A percentile compares a stretch with the other conserved stretches of the same genome.
phyloP scores from a whole-genome alignment of 2,888 invertebrate genomes.

The Cheiracanthium punctorium region DNA sequence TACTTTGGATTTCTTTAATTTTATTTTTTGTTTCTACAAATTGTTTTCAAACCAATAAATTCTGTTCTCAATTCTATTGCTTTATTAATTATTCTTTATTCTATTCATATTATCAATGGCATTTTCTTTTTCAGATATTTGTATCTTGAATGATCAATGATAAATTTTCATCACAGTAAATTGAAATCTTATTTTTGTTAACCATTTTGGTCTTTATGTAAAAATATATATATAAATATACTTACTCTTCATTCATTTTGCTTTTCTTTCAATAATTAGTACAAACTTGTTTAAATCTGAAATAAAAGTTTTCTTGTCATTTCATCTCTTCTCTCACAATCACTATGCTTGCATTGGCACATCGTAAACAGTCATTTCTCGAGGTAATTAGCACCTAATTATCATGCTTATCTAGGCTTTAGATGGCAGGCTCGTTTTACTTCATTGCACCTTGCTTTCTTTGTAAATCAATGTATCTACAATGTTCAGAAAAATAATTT shows the following conservation, averaged over 20 bases:
- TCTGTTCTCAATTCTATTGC: too few species aligned
- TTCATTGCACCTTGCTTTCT: conserved; percentile 66
- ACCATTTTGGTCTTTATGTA: background rate
- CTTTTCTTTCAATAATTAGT: conserved; percentile 7
- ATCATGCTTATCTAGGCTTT: conserved; percentile 66
- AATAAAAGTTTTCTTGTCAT: conserved; percentile 59
- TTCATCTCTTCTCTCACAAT: conserved; percentile 59
- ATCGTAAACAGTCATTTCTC: conserved; percentile 69
- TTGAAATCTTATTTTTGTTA: too few species aligned
- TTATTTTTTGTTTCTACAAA: too few species aligned
- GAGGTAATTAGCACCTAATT: conserved; percentile 68
- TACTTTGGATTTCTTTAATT: too few species aligned
- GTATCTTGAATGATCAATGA: too few species aligned
- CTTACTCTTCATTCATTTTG: background rate
- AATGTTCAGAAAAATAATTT: background rate
- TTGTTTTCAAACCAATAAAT: too few species aligned
- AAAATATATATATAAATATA: background rate
- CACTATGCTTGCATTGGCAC: conserved; percentile 67
- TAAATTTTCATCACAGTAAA: too few species aligned
- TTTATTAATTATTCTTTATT: too few species aligned
- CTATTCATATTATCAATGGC: too few species aligned
- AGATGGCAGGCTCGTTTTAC: conserved; percentile 58
- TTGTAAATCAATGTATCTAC: conserved; percentile 44
- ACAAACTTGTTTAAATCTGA: conserved; percentile 9
- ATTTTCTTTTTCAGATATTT: too few species aligned